Percentiles rank a stretch among this genome's conserved stretches.
phyloP scores from a whole-genome alignment of 2,113 vertebrate genomes.

The Atherinomorus stipes region DNA sequence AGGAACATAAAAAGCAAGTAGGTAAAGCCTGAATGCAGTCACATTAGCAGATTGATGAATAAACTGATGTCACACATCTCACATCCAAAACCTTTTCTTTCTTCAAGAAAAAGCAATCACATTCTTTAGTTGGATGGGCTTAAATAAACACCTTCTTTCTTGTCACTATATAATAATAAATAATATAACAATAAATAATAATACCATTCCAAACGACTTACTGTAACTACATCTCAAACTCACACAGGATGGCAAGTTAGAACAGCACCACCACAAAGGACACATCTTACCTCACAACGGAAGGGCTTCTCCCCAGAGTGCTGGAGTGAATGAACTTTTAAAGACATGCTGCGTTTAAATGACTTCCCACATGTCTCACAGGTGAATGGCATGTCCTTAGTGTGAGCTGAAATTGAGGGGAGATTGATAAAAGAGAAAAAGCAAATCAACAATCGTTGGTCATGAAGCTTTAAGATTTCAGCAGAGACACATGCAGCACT shows the following conservation, averaged over 20 bases:
- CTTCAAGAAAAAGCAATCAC: neutral
- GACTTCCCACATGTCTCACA: slow-evolving; percentile 99
- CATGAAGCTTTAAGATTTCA: no score
- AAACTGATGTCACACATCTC: no score
- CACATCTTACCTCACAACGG: slow-evolving; percentile 91
- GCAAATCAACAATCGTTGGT: neutral
- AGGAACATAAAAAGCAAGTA: no score
- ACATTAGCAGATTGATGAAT: no score
- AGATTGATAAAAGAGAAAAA: neutral
- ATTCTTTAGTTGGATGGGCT: no score
- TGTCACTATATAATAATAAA: no score
- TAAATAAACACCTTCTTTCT: no score
- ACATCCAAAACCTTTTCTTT: neutral
- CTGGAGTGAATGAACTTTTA: slow-evolving; percentile 97
- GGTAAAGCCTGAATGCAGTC: no score
- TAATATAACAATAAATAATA: no score
- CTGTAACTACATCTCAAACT: neutral
- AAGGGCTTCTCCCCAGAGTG: slow-evolving; percentile 98
- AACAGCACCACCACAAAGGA: neutral
- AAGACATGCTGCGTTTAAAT: slow-evolving; percentile 99
- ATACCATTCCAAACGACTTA: neutral
- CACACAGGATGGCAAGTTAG: no score
- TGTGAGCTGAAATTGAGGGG: slow-evolving; percentile 89
- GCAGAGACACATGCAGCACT: no score
- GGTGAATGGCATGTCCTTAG: slow-evolving; percentile 99